Evolutionary conservation across 2,797 vertebrate species (phyloP).

Genomic region (Hypotaenidia philippensis): DNA sequence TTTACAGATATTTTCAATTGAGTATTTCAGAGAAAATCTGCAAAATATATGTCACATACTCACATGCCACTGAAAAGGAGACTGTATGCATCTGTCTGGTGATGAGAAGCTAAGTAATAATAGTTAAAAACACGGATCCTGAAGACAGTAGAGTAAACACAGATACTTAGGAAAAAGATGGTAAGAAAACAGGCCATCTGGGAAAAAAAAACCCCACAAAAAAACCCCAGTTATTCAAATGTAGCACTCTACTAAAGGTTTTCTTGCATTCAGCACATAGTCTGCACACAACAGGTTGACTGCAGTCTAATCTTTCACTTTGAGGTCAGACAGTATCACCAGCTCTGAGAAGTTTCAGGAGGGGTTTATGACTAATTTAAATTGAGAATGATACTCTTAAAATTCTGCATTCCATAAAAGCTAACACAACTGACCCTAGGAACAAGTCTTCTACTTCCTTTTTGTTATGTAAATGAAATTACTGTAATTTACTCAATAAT

Average conservation of each 20-base stretch:
- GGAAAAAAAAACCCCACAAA: neutral
- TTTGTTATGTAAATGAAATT: neutral
- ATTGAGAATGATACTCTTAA: neutral
- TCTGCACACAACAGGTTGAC: neutral
- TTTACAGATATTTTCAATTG: neutral
- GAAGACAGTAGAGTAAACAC: conserved; percentile 98
- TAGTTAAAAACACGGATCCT: conserved; percentile 98
- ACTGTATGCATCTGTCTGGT: conserved; percentile 97
- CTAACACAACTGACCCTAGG: neutral
- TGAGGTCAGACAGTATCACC: neutral
- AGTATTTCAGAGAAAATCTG: neutral
- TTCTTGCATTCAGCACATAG: neutral
- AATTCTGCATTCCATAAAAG: neutral
- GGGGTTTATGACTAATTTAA: neutral
- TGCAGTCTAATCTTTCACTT: neutral
- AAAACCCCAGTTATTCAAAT: neutral
- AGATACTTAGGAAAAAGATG: conserved; percentile 97
- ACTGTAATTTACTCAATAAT: neutral
- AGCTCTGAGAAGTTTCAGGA: neutral
- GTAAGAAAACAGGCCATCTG: conserved; percentile 98
- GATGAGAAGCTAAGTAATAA: conserved; percentile 96
- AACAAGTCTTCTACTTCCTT: neutral
- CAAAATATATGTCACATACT: conserved; percentile 57
- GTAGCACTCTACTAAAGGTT: neutral
- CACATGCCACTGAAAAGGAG: conserved; percentile 99